Conservation (phyloP, 2,888 invertebrate species). For the Ophion ellenae region DNA sequence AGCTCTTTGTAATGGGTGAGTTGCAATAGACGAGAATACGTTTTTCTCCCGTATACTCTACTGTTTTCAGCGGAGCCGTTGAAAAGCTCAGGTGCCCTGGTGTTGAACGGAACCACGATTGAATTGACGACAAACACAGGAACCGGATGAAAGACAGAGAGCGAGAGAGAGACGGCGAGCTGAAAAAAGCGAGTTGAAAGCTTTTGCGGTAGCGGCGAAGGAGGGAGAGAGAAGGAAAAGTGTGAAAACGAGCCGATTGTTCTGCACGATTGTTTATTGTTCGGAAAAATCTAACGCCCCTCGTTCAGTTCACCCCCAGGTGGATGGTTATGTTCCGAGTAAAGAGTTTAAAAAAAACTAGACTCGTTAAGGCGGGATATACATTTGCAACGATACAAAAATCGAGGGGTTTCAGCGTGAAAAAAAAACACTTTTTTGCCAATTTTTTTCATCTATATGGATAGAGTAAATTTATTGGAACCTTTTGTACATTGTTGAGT, state of each 20-base stretch:
- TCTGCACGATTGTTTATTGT: conserved; percentile 57
- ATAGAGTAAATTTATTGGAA: no score
- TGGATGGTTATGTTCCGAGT: neutral
- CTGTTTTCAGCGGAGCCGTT: conserved; percentile 35
- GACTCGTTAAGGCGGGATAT: neutral
- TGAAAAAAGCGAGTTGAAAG: conserved; percentile 1
- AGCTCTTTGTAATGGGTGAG: conserved; percentile 44
- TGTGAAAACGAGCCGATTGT: conserved; percentile 57
- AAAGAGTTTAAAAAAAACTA: neutral
- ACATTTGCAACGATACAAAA: no score
- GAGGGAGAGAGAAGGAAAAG: conserved; percentile 18
- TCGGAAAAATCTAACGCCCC: conserved; percentile 21
- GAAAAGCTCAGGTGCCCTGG: conserved; percentile 28
- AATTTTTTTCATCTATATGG: no score
- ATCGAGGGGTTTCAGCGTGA: no score
- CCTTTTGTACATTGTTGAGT: no score
- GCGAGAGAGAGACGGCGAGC: conserved; percentile 7
- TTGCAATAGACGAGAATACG: conserved; percentile 46
- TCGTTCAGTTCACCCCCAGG: conserved; percentile 39
- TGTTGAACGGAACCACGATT: conserved; percentile 37
- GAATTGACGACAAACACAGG: conserved; percentile 38
- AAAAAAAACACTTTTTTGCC: no score
- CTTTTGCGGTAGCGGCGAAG: conserved; percentile 13
- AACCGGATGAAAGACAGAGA: conserved; percentile 19
- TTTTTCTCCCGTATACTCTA: conserved; percentile 7